phyloP scores from a whole-genome alignment of 2,113 vertebrate genomes.

The Callocephalon fimbriatum region DNA sequence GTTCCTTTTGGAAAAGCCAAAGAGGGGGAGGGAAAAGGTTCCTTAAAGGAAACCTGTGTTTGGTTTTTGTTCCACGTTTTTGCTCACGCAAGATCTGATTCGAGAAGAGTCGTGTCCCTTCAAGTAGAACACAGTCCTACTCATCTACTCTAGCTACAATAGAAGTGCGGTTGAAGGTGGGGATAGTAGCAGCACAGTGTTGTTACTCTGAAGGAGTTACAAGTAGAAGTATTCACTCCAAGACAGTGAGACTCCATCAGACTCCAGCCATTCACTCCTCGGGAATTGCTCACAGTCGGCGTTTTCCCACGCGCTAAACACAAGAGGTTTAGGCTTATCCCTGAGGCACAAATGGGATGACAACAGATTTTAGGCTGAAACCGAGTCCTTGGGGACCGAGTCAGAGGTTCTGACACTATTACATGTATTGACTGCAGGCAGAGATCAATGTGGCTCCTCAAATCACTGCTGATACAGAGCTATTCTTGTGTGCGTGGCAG shows the following conservation, averaged over 20 bases:
- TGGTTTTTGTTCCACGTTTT: accelerated
- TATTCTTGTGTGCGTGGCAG: neutral
- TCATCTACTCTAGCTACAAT: neutral
- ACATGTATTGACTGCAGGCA: neutral
- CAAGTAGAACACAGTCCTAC: neutral
- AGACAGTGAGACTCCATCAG: neutral
- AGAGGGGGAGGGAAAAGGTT: neutral
- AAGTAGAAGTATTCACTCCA: neutral
- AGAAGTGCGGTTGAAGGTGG: neutral
- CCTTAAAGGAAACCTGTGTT: neutral
- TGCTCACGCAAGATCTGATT: neutral
- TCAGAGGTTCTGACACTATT: constrained; percentile 14
- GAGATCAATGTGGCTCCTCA: constrained; percentile 5
- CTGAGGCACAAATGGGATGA: neutral
- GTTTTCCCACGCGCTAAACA: neutral
- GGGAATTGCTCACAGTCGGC: neutral
- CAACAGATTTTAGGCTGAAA: neutral
- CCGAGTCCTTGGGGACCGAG: neutral
- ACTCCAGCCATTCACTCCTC: neutral
- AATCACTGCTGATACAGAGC: neutral
- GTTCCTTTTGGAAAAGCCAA: neutral
- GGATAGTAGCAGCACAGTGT: neutral
- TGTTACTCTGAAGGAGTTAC: neutral
- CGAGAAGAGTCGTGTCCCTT: neutral
- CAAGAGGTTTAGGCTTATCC: neutral